Base-by-base conservation (phyloP, 2,888 invertebrate genomes). In the Sphaeridia pumilis region DNA sequence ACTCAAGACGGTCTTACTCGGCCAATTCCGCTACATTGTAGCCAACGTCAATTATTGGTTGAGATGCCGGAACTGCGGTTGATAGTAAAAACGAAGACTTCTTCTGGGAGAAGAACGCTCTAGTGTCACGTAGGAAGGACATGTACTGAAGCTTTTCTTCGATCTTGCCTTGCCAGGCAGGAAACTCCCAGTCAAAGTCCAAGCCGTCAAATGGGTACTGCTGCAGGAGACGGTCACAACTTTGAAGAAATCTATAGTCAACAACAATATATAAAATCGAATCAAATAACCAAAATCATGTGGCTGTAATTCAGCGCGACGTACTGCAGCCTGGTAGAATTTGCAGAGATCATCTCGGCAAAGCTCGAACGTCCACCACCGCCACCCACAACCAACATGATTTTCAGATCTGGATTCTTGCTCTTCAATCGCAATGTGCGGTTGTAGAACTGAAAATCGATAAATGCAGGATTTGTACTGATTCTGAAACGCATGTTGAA, bases 21-120 rank as follows among this genome's bases (percentile, higher is more conserved):
- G 86, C 84, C 55, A 92, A 75, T 68, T 83, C 79, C 21, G 77
- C 74, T 12, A 90, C 78, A 69, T 88, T 82, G 69, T 92, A 92
- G 1, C 86, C 79, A 52, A 77, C 75, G 65, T 82, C 79, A 0
- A 85, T 78, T 52, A 92, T 82, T 1, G 79, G 76, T 66, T 80
- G 76, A 0, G 84, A 83, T 12, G 89, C 87, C 1, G 84, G 87
- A 0, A 84, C 84, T 1, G 89, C 89, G 3, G 84, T 77, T 2
- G 82, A 82, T 24, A 90, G 69, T 31, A 86, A 66, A 66, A 64
- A 54, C 4, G 49, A 49, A 36, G 27, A 43, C 49, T 49, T 17
- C 25, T 42, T 72, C 28, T 78, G 74, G 20, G 75, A 71, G 65
- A 82, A 82, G 64, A 81, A 82, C 57, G 74, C 73, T 20, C 82